phyloP scores from a whole-genome alignment of 2,888 invertebrate genomes.

The Tryphoninae sp. region DNA sequence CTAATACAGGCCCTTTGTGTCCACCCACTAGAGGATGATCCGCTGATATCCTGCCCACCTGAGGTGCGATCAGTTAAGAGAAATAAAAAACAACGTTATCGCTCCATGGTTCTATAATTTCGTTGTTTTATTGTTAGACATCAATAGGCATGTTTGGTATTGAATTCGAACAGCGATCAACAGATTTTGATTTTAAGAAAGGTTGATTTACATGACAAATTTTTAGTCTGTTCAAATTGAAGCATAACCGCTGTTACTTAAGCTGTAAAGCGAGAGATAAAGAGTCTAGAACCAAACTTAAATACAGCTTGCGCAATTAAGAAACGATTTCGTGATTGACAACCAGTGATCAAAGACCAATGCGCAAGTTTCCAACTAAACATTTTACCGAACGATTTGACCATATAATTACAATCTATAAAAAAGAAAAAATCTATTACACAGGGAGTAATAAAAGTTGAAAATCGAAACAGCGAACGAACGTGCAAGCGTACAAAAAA shows the following conservation, averaged over 20 bases:
- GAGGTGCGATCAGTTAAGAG: slow-evolving; percentile 21
- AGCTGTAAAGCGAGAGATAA: too few relatives aligned
- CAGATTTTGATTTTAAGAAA: too few relatives aligned
- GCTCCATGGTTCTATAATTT: background rate
- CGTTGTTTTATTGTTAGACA: too few relatives aligned
- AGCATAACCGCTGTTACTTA: too few relatives aligned
- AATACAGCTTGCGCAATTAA: too few relatives aligned
- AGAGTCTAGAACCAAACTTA: too few relatives aligned
- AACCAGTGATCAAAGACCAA: too few relatives aligned
- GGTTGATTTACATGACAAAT: too few relatives aligned
- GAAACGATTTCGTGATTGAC: too few relatives aligned
- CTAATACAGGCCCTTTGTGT: slow-evolving; percentile 97
- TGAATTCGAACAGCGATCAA: too few relatives aligned
- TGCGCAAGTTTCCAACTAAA: background rate
- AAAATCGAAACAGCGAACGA: background rate
- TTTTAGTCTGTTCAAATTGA: too few relatives aligned
- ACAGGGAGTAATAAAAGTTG: background rate
- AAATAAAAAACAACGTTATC: background rate
- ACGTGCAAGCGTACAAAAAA: background rate
- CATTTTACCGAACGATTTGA: background rate
- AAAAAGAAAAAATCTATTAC: background rate
- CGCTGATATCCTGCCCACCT: slow-evolving; percentile 97
- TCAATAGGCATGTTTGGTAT: too few relatives aligned
- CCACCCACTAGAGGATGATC: slow-evolving; percentile 97
- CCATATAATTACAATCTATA: background rate